Percentiles rank a stretch among this genome's conserved stretches.
Conservation (phyloP, 2,888 invertebrate species). For the Oligia latruncula region DNA sequence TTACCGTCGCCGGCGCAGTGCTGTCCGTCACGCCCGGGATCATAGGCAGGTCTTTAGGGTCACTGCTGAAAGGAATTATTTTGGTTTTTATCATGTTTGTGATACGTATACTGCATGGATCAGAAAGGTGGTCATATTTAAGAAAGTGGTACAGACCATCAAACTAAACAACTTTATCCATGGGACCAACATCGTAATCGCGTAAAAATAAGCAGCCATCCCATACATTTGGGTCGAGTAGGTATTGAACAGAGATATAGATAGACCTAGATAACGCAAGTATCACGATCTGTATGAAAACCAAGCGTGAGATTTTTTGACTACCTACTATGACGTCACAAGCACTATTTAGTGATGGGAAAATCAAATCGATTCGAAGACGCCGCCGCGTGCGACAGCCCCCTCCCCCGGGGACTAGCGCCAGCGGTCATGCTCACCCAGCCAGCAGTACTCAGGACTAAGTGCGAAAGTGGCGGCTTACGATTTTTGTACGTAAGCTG, state of each 20-base stretch:
- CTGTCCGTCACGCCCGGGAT: constrained; percentile 73
- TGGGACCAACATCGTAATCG: not conserved
- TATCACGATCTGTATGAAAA: too few species aligned
- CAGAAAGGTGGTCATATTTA: not conserved
- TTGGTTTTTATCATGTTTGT: not conserved
- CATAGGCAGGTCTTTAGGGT: constrained; percentile 75
- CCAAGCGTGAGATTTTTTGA: too few species aligned
- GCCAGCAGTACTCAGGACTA: too few species aligned
- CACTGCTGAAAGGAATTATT: constrained; percentile 62
- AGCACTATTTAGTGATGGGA: too few species aligned
- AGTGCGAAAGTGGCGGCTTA: too few species aligned
- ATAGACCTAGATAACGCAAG: too few species aligned
- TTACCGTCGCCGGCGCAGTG: constrained; percentile 40
- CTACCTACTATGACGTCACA: too few species aligned
- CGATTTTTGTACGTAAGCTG: too few species aligned
- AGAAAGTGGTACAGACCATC: not conserved
- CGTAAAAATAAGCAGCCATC: not conserved
- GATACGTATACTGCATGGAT: not conserved
- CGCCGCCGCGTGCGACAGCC: too few species aligned
- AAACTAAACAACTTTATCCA: not conserved
- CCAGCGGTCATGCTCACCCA: too few species aligned
- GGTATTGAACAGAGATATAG: not conserved
- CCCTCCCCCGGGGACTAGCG: too few species aligned
- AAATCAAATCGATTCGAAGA: too few species aligned
- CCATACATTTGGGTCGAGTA: not conserved